These are phyloP conservation scores for Fragum fragum DNA, from an alignment of 2,888 invertebrate species.

Conservation along the genomic window DNA sequence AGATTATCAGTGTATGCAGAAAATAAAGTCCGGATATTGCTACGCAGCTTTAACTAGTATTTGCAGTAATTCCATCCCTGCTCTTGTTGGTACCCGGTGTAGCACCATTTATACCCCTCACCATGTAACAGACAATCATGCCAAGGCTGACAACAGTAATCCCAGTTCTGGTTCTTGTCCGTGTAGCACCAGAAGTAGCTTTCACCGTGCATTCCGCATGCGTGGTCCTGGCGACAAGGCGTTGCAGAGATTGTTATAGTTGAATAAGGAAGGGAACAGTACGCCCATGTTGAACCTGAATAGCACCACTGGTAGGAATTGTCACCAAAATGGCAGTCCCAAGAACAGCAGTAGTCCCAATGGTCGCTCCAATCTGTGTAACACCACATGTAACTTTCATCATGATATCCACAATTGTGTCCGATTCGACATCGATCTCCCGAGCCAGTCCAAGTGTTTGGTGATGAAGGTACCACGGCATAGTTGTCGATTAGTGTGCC, in stretches of 20 bases:
- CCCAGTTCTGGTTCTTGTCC: slow-evolving; percentile 15
- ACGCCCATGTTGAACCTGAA: not conserved
- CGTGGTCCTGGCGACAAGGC: slow-evolving; percentile 1
- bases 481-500: not conserved
- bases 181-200: slow-evolving; percentile 22
- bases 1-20: too few species aligned
- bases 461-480: not conserved
- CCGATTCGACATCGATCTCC: not conserved
- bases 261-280: not conserved
- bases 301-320: not conserved
- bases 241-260: not conserved
- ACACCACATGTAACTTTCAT: not conserved
- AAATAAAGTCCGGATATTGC: too few species aligned
- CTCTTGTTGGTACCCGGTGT: not conserved
- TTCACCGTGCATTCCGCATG: slow-evolving; percentile 2
- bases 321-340: not conserved
- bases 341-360: slow-evolving; percentile 18
- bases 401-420: not conserved
- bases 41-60: too few species aligned
- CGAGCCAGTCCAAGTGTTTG: not conserved
- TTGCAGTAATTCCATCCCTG: not conserved
- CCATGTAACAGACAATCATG: not conserved
- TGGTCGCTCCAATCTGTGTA: slow-evolving; percentile 19
- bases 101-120: slow-evolving; percentile 17
- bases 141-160: slow-evolving; percentile 29